Evolutionary conservation across 2,888 invertebrate species (phyloP).

Genomic region (Phytoseiulus persimilis): DNA sequence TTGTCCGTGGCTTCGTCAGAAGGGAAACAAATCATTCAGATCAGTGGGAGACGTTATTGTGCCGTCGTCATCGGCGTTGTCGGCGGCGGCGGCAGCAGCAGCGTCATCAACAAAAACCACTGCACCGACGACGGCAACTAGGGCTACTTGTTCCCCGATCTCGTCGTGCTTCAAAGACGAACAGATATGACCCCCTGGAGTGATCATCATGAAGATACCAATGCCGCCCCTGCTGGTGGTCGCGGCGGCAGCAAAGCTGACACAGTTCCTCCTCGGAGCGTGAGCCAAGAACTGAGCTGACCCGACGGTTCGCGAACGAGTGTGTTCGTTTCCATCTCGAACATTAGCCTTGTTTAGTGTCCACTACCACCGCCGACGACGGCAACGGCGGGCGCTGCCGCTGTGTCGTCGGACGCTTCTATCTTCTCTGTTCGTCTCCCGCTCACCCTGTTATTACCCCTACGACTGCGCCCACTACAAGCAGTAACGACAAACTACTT

Average conservation of each 20-base stretch:
- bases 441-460: not conserved
- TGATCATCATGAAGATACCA: not conserved
- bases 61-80: not conserved
- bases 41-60: not conserved
- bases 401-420: conserved; percentile 5
- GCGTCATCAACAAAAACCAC: not conserved
- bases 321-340: not conserved
- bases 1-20: not conserved
- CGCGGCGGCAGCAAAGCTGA: not conserved
- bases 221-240: not conserved
- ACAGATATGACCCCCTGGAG: not conserved
- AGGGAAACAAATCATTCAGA: not conserved
- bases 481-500: not conserved
- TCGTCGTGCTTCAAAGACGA: not conserved
- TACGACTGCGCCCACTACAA: not conserved
- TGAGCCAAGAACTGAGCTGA: too few relatives aligned
- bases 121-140: not conserved
- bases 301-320: not conserved
- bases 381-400: not conserved
- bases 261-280: not conserved
- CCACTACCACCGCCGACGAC: not conserved
- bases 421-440: not conserved
- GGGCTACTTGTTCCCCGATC: not conserved
- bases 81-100: not conserved
- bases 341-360: not conserved